phyloP scores from a whole-genome alignment of 1,140 invertebrate species.

The Sminthurides bifidus region DNA sequence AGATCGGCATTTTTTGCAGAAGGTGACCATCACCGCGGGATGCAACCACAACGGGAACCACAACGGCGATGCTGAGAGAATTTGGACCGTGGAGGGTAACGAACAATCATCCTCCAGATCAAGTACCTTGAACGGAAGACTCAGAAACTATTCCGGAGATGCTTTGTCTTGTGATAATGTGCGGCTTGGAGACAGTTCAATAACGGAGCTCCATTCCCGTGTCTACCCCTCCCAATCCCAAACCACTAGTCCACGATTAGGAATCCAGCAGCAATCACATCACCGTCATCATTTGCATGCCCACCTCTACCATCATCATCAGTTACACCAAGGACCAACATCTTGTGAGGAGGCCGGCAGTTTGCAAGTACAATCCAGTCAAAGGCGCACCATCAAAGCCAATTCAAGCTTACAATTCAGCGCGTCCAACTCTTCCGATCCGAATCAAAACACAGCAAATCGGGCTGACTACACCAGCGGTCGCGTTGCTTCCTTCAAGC shows the following conservation, averaged over 20 bases:
- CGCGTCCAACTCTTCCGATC: constrained; percentile 5
- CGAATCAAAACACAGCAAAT: constrained; percentile 27
- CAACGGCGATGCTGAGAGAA: background rate
- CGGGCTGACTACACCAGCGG: constrained; percentile 28
- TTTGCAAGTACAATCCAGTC: background rate
- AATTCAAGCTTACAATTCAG: constrained; percentile 10
- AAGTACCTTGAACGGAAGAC: background rate
- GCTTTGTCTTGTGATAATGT: background rate
- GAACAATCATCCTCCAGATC: background rate
- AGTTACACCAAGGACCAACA: background rate
- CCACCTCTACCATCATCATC: constrained; percentile 11
- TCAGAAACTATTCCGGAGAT: background rate
- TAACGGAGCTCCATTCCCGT: background rate
- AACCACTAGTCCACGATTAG: too few relatives aligned
- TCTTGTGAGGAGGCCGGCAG: background rate
- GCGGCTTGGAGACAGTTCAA: background rate
- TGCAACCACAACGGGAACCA: background rate
- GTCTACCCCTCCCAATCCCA: background rate
- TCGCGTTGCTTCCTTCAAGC: constrained; percentile 37
- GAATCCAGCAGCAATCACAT: background rate
- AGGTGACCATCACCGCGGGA: too few relatives aligned
- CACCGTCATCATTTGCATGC: background rate
- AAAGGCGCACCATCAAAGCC: constrained; percentile 20
- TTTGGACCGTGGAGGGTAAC: constrained; percentile 1
- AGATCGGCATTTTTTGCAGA: too few relatives aligned